phyloP scores from a whole-genome alignment of 2,888 invertebrate species.

The Argyresthia albistria region DNA sequence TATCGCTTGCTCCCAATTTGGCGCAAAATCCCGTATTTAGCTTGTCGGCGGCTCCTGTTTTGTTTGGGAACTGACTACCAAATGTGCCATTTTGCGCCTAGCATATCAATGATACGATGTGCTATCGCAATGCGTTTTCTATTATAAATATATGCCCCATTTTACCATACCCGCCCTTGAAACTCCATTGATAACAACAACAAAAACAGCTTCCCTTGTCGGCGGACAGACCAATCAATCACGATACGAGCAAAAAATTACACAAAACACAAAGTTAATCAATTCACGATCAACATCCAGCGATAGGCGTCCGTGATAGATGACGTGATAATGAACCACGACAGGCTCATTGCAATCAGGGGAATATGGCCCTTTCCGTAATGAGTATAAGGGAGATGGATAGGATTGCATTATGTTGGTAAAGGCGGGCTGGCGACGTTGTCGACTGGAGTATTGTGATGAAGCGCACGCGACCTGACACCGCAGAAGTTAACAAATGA shows the following conservation, averaged over 20 bases:
- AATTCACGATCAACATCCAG: constrained; percentile 9
- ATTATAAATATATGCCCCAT: not conserved
- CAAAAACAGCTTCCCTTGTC: not conserved
- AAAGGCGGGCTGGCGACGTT: not conserved
- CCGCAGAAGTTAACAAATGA: too few species aligned
- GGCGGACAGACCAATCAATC: not conserved
- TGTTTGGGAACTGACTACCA: too few species aligned
- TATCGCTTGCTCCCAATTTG: too few species aligned
- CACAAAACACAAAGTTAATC: constrained; percentile 11
- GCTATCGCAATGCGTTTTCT: too few species aligned
- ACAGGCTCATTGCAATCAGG: not conserved
- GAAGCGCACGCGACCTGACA: not conserved
- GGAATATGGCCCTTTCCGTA: not conserved
- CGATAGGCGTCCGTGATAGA: constrained; percentile 7
- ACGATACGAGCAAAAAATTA: constrained; percentile 5
- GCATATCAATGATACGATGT: too few species aligned
- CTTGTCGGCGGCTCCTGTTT: too few species aligned
- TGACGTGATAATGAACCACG: constrained; percentile 10
- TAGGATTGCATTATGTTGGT: not conserved
- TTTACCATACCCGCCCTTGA: not conserved
- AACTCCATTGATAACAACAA: not conserved
- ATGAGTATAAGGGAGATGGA: not conserved
- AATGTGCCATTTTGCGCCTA: too few species aligned
- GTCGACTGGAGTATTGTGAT: not conserved
- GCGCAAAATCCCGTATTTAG: too few species aligned